phyloP scores from a whole-genome alignment of 2,113 vertebrate species.

The Balaeniceps rex region DNA sequence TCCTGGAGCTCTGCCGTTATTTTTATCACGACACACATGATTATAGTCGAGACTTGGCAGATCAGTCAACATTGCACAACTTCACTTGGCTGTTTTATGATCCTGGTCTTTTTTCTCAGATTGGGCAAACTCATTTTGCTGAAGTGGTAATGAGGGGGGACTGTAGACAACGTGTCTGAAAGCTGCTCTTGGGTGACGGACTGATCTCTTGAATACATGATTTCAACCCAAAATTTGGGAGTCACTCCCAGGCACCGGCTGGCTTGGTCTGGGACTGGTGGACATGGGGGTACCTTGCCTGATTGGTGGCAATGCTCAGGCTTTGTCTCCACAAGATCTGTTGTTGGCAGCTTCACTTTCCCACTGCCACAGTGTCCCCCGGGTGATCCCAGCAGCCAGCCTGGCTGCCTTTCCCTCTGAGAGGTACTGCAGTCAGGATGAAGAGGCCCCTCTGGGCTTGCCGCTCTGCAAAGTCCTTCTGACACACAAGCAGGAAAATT shows the following conservation, averaged over 20 bases:
- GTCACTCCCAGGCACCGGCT: not conserved
- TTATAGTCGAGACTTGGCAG: not conserved
- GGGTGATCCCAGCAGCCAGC: not conserved
- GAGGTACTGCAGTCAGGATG: not conserved
- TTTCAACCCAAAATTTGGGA: not conserved
- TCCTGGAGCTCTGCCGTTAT: not conserved
- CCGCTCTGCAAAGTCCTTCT: not conserved
- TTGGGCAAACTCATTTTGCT: not conserved
- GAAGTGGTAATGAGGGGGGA: not conserved
- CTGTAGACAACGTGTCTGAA: not conserved
- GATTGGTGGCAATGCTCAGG: not conserved
- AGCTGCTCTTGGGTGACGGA: not conserved
- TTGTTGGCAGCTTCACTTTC: not conserved
- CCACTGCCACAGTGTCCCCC: rapidly evolving
- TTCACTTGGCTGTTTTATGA: not conserved
- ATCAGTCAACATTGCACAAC: not conserved
- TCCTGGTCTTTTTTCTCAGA: not conserved
- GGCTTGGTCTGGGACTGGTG: not conserved
- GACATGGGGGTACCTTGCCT: not conserved
- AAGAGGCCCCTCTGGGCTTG: not conserved
- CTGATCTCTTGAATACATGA: not conserved
- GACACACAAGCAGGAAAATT: not conserved
- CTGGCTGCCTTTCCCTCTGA: not conserved
- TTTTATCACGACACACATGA: not conserved
- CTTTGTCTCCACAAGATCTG: not conserved